Base-by-base conservation (phyloP, 1,140 invertebrate genomes). In the Neelides sp. region DNA sequence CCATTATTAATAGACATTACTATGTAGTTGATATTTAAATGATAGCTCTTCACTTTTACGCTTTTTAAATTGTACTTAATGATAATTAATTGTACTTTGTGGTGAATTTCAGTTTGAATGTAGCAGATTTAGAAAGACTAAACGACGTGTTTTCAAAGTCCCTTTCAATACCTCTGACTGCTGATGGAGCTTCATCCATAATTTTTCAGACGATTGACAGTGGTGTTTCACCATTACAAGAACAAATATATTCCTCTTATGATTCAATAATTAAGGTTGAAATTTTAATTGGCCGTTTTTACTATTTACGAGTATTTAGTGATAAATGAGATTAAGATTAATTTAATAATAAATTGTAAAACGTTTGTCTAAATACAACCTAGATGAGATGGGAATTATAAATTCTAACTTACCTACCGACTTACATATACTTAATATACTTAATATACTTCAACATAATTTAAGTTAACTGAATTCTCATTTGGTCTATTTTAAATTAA, bases 141-240 rank as follows among this genome's bases (percentile, higher is more conserved):
- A 54, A 57, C 19, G 30, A 24, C 1, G 46, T 62, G 5, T 55
- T 62, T 35, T 39, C 53, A 8, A 48, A 49, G 23, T 53, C 47
- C 36, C 39, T 62, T 3, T 45, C 50, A 8, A 36, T 55, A 15
- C 61, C 59, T 5, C 28, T 61, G 35, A 57, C 57, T 1, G 47
- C 53, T 1, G 58, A 60, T 24, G 58, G 58, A 13, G 58, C 58
- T 2, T 54, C 58, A 28, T 54, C 58, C 2, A 56, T 60, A 20
- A 36, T 60, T 12, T 60, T 60, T 39, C 51, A 51, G 3, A 52
- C 58, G 7, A 54, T 27, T 48, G 58, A 60, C 35, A 60, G 41
- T 50, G 58, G 58, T 12, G 57, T 60, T 51, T 57, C 51, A 36
- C 58, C 58, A 24, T 30, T 60, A 26, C 58, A 60, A 32, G 58